Evolutionary conservation across 2,113 vertebrate genomes (phyloP), one percentile per base, ranked within the genome.

Genomic region (Leucosticte australis): DNA sequence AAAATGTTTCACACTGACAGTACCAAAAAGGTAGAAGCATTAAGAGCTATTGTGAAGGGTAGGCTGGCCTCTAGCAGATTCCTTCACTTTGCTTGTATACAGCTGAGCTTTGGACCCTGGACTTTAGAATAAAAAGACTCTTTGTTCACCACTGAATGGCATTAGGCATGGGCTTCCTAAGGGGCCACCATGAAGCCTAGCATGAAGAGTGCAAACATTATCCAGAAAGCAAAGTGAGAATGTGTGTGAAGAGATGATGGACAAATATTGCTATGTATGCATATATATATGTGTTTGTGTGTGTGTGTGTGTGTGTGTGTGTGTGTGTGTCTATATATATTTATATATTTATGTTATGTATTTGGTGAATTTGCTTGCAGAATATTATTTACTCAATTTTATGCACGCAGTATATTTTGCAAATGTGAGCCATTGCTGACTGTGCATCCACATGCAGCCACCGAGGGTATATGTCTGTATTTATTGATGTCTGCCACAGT

Each of bases 81-180:
- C 98, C 98, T 98, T 98, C 97, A 97, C 97, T 98, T 95, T 93
- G 93, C 96, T 90, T 98, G 98, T 98, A 97, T 98, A 98, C 97
- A 98, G 98, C 98, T 98, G 98, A 98, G 98, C 98, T 97, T 96
- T 98, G 98, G 98, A 98, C 97, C 97, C 98, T 97, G 98, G 98
- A 98, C 98, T 98, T 97, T 89, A 86, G 92, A 97, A 98, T 98
- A 98, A 98, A 99, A 98, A 98, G 98, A 95, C 95, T 97, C 98
- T 99, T 99, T 99, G 98, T 99, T 98, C 95, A 78, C 93, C 92
- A 90, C 92, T 99, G 98, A 99, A 99, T 99, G 98, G 98, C 98
- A 99, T 99, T 98, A 99, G 98, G 98, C 98, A 99, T 98, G 98
- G 98, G 97, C 98, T 99, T 98, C 98, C 98, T 98, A 97, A 98